Base-by-base conservation (phyloP, 2,797 vertebrate species). In the Scolopax rusticola region DNA sequence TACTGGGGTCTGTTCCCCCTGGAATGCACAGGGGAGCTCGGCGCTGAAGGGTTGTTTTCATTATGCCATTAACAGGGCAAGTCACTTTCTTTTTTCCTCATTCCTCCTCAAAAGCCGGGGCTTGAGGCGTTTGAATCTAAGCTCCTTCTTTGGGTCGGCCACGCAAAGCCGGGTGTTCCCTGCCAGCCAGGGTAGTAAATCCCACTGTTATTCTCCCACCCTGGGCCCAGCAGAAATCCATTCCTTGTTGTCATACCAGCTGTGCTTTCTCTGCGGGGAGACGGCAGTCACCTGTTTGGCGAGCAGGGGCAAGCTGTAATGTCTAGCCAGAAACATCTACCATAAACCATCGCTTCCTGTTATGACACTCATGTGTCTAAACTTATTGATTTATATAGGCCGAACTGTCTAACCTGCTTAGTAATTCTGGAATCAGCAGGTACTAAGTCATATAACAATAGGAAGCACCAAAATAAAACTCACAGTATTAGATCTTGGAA, bases 341-440 rank as follows among this genome's bases (percentile, higher is more conserved):
- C 84, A 60, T 93, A 95, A 97, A 97, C 84, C 84, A 68, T 48
- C 1, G 10, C 79, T 97, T 97, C 94, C 92, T 96, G 40, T 96
- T 95, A 95, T 84, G 94, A 96, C 86, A 95, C 74, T 54, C 81
- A 24, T 54, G 67, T 92, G 90, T 95, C 47, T 87, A 95, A 89
- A 97, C 91, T 60, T 79, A 93, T 41, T 80, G 92, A 96, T 97
- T 96, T 87, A 96, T 93, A 83, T 71, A 70, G 81, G 82, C 87
- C 32, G 7, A 74, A 83, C 69, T 92, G 78, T 71, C 67, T 85
- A 93, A 96, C 86, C 75, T 90, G 92, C 36, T 71, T 6, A 81
- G 60, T 50, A 92, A 95, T 71, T 81, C 56, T 70, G 50, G 74
- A 80, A 91, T 74, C 70, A 63, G 74, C 78, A 97, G 93, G 69